Evolutionary conservation across 2,888 invertebrate genomes (phyloP).

Genomic region (Caenorhabditis doughertyi): DNA sequence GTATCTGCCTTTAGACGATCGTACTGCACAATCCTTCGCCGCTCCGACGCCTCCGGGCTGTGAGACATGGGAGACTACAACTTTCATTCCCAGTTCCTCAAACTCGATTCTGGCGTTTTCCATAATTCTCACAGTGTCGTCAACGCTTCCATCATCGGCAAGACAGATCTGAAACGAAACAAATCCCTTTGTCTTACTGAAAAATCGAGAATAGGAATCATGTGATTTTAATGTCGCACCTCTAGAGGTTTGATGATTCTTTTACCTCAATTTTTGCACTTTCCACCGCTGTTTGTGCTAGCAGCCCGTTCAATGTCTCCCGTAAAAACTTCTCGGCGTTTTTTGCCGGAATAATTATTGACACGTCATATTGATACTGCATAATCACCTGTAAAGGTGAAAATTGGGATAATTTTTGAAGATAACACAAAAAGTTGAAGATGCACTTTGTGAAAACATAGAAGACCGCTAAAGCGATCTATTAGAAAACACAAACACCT

Average conservation of each 20-base stretch:
- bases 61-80: slow-evolving; percentile 44
- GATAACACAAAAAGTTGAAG: too few species aligned
- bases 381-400: slow-evolving; percentile 1
- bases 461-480: neutral
- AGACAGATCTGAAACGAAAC: slow-evolving; percentile 71
- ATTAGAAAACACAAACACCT: neutral
- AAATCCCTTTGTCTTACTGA: too few species aligned
- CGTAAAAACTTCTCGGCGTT: slow-evolving; percentile 72
- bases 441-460: neutral
- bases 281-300: slow-evolving; percentile 59
- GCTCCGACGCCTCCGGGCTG: slow-evolving; percentile 75
- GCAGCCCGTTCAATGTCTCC: slow-evolving; percentile 71
- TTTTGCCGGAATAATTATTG: slow-evolving; percentile 76
- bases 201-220: too few species aligned
- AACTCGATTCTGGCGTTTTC: slow-evolving; percentile 52
- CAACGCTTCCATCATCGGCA: slow-evolving; percentile 77
- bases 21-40: slow-evolving; percentile 75
- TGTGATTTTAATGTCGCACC: too few species aligned
- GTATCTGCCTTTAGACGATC: slow-evolving; percentile 86
- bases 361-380: slow-evolving; percentile 50
- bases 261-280: slow-evolving; percentile 40
- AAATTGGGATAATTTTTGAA: too few species aligned
- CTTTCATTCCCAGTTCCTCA: slow-evolving; percentile 56
- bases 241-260: too few species aligned
- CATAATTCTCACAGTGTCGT: slow-evolving; percentile 68